A percentile compares a stretch with the other conserved stretches of the same genome.
Conservation (phyloP, 2,888 invertebrate genomes). For the Eupithecia dodoneata region DNA sequence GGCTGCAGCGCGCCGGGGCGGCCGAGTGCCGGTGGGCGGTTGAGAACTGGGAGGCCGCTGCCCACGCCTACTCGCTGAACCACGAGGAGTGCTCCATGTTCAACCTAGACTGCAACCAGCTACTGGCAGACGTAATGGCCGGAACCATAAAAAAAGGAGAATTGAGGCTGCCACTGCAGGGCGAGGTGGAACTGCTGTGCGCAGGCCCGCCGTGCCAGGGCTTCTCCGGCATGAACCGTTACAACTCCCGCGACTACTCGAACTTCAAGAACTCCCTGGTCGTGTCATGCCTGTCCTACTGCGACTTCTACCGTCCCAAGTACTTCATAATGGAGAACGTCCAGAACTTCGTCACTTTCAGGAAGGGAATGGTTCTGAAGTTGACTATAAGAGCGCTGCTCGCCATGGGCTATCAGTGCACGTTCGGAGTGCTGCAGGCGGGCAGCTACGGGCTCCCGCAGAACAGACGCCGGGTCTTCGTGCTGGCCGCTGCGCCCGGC, state of each 20-base stretch:
- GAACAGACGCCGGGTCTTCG: constrained; percentile 89
- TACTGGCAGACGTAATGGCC: constrained; percentile 88
- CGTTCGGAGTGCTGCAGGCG: constrained; percentile 93
- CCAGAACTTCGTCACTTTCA: constrained; percentile 93
- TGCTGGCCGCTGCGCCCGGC: constrained; percentile 93
- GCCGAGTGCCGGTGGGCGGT: constrained; percentile 91
- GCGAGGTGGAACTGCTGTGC: constrained; percentile 92
- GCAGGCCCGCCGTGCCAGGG: constrained; percentile 96
- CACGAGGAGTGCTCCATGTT: constrained; percentile 89
- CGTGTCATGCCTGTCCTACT: constrained; percentile 91
- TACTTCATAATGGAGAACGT: constrained; percentile 94
- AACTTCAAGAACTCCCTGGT: constrained; percentile 94
- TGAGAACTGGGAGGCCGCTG: constrained; percentile 90
- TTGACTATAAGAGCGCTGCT: constrained; percentile 89
- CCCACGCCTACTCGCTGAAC: constrained; percentile 91
- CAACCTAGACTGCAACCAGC: constrained; percentile 90
- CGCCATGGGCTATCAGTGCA: constrained; percentile 94
- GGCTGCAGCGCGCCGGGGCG: constrained; percentile 87
- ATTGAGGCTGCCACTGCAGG: constrained; percentile 87
- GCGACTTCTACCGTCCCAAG: constrained; percentile 93
- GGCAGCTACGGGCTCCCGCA: constrained; percentile 94
- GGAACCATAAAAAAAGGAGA: constrained; percentile 81
- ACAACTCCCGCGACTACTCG: constrained; percentile 93
- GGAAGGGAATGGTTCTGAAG: constrained; percentile 91
- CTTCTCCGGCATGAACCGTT: constrained; percentile 95